Base-by-base conservation (phyloP, 2,888 invertebrate species). In the Nemotelus pantherinus region DNA sequence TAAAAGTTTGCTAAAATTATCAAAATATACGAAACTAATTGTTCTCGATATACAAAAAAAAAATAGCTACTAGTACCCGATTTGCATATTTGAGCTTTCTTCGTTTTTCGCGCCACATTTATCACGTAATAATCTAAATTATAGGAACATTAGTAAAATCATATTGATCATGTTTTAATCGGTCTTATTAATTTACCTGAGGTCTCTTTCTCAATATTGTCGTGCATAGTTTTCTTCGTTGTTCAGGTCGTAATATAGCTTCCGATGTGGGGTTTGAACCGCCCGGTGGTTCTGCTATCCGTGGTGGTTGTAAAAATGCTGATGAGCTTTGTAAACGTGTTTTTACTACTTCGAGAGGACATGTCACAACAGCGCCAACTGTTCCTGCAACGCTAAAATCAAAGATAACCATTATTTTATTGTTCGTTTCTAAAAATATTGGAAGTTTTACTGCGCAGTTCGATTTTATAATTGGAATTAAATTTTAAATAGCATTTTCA, bases 321-420 rank as follows among this genome's bases (percentile, higher is more conserved):
- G 93, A 92, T 4, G 98, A 98, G 44, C 98, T 98, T 87, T 99
- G 99, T 81, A 98, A 91, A 47, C 99, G 92, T 9, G 98, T 98
- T 88, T 99, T 99, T 65, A 99, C 97, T 81, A 99, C 98, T 89
- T 99, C 99, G 83, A 99, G 89, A 9, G 99, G 99, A 88, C 98
- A 98, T 84, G 99, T 99, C 81, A 97, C 93, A 81, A 99, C 95
- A 39, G 98, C 98, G 76, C 98, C 98, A 67, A 95, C 94, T 75
- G 98, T 99, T 80, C 99, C 99, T 81, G 97, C 99, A 87, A 95
- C 92, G 86, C 98, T 98, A 88, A 78, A 82, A 81, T 79, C 77
- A 65, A 64, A 2, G 50, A 50, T 5, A 78, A 43, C 10, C 25
- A 25, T 25, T 25, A 25, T 25, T 25, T 25, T 25, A 25, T 25